phyloP scores from a whole-genome alignment of 1,140 invertebrate genomes.

The Carposina sasakii region DNA sequence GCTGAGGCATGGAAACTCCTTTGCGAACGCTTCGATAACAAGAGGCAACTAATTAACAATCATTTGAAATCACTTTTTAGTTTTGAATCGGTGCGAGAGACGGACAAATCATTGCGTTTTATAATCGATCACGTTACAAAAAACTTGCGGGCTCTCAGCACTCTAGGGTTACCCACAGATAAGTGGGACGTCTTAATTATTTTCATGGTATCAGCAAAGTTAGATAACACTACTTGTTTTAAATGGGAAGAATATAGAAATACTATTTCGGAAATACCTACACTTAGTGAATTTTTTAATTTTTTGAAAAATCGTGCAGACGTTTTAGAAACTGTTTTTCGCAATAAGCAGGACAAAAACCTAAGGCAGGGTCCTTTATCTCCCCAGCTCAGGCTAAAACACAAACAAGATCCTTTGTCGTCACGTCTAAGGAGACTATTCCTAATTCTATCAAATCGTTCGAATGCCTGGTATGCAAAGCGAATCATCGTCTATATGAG shows the following conservation, averaged over 20 bases:
- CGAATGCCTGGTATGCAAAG: constrained; percentile 6
- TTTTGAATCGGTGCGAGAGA: not conserved
- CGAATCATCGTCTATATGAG: not conserved
- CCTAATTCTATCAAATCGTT: not conserved
- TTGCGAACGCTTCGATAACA: constrained; percentile 36
- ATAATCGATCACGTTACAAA: not conserved
- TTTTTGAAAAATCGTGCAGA: not conserved
- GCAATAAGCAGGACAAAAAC: not conserved
- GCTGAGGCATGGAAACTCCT: constrained; percentile 36
- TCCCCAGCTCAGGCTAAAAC: not conserved
- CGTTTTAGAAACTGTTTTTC: not conserved
- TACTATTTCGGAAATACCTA: not conserved
- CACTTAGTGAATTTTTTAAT: not conserved
- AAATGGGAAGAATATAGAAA: not conserved
- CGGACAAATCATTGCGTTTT: constrained; percentile 6
- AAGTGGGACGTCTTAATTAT: not conserved
- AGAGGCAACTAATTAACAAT: constrained; percentile 22
- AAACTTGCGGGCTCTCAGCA: not conserved
- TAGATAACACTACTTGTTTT: not conserved
- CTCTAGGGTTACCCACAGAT: not conserved
- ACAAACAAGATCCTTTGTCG: not conserved
- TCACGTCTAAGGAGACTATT: not conserved
- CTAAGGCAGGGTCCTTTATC: not conserved
- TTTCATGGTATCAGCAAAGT: not conserved
- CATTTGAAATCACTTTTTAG: constrained; percentile 7